phyloP scores from a whole-genome alignment of 2,888 invertebrate genomes.

The Blastobasis adustella region DNA sequence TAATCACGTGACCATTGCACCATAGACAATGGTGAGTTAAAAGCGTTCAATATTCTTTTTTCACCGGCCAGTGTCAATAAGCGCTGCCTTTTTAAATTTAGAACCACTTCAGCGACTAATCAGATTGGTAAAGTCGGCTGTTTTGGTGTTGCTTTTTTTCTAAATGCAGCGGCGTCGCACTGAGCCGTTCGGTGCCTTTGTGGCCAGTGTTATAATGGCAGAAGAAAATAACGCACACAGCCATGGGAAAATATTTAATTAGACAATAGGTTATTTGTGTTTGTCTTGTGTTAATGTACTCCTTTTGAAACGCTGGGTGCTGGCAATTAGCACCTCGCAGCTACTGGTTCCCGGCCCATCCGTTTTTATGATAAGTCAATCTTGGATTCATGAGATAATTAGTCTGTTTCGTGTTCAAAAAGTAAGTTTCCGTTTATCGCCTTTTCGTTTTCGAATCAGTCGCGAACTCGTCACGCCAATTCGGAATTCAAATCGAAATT shows the following conservation, averaged over 20 bases:
- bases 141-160: conserved; percentile 34
- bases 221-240: conserved; percentile 37
- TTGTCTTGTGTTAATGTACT: conserved; percentile 71
- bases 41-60: conserved; percentile 45
- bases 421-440: too few relatives aligned
- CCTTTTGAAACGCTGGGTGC: conserved; percentile 55
- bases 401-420: conserved; percentile 21
- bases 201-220: conserved; percentile 34
- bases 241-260: conserved; percentile 73
- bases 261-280: conserved; percentile 73
- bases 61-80: conserved; percentile 56
- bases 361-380: conserved; percentile 62
- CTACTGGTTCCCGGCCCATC: conserved; percentile 46
- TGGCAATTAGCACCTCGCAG: conserved; percentile 60
- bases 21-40: conserved; percentile 57
- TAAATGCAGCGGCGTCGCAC: conserved; percentile 39
- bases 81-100: conserved; percentile 63
- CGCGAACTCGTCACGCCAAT: too few relatives aligned
- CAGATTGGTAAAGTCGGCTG: conserved; percentile 68
- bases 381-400: conserved; percentile 34
- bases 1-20: conserved; percentile 54
- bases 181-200: conserved; percentile 51
- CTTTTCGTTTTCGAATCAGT: too few relatives aligned
- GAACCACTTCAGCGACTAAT: conserved; percentile 69
- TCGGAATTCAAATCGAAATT: too few relatives aligned